Conservation (phyloP, 2,113 vertebrate species). For the Pleuronectes platessa region DNA sequence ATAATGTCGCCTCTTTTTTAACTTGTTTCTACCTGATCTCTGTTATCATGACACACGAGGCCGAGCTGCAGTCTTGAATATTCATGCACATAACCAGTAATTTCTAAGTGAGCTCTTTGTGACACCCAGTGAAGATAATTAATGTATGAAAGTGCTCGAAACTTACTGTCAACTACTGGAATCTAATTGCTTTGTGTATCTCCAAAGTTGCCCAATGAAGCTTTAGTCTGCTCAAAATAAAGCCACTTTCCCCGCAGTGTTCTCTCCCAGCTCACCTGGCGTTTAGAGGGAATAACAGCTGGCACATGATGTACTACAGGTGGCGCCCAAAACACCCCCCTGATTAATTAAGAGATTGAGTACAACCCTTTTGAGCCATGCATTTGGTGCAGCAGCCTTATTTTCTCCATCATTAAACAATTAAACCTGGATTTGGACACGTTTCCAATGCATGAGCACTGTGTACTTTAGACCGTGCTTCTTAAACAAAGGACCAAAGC, state of each 20-base stretch:
- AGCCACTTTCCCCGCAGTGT: not conserved
- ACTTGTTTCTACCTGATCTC: not conserved
- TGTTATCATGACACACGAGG: not conserved
- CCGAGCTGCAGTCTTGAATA: not conserved
- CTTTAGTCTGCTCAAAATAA: not conserved
- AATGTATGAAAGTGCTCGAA: not conserved
- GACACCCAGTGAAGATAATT: not conserved
- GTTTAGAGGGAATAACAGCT: not conserved
- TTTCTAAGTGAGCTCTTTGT: not conserved
- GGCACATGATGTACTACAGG: not conserved
- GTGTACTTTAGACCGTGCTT: not conserved
- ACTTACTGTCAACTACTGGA: not conserved
- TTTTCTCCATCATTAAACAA: not conserved
- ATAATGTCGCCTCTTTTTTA: no score
- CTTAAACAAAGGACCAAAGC: not conserved
- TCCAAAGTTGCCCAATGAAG: not conserved
- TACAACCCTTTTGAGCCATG: not conserved
- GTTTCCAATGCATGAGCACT: not conserved
- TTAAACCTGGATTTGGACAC: not conserved
- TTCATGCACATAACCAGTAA: constrained; percentile 3
- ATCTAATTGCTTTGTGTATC: not conserved
- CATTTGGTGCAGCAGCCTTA: not conserved
- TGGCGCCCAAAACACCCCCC: not conserved
- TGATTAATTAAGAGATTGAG: not conserved
- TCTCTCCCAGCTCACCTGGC: not conserved